Base-by-base conservation (phyloP, 2,888 invertebrate species). In the Conus canariensis region DNA sequence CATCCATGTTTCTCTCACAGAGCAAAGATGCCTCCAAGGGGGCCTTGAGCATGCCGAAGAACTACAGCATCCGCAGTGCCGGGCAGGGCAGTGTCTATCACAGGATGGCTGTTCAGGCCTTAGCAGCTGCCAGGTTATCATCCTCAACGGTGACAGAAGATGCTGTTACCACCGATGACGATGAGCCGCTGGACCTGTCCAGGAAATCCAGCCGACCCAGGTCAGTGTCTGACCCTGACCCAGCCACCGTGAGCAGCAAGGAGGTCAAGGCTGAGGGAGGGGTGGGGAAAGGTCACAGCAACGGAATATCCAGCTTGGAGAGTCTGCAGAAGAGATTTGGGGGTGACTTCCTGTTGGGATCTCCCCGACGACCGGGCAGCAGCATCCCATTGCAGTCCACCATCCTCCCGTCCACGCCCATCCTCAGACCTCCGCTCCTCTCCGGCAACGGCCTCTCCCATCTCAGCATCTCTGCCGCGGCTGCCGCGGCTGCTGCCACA, bases 321-420 rank as follows among this genome's bases (percentile, higher is more conserved):
- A 95, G 94, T 92, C 93, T 95, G 19, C 94, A 95, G 91, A 93
- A 94, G 85, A 93, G 94, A 74, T 95, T 95, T 92, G 95, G 95
- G 25, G 95, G 95, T 22, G 93, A 94, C 87, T 94, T 93, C 88
- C 94, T 94, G 77, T 90, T 94, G 9, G 92, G 94, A n/a, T 91
- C 64, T 64, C 92, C 93, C 12, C 92, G 93, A 56, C 93, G 92
- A 67, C 93, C 94, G 12, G 92, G 93, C 86, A 93, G 82, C 90
- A 82, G 91, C 83, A 91, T 92, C 60, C 92, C 92, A 6, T 89
- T 92, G 12, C 92, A 92, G 89, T 89, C 93, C 45, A 92, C 90
- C 85, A 85, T 91, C 85, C 82, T 89, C 30, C 90, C 90, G 9
- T 77, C 88, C 60, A 90, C 83, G 14, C 19, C 90, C 30, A n/a